Evolutionary conservation across 2,888 invertebrate genomes (phyloP).

Genomic region (Steinernema scapterisci): DNA sequence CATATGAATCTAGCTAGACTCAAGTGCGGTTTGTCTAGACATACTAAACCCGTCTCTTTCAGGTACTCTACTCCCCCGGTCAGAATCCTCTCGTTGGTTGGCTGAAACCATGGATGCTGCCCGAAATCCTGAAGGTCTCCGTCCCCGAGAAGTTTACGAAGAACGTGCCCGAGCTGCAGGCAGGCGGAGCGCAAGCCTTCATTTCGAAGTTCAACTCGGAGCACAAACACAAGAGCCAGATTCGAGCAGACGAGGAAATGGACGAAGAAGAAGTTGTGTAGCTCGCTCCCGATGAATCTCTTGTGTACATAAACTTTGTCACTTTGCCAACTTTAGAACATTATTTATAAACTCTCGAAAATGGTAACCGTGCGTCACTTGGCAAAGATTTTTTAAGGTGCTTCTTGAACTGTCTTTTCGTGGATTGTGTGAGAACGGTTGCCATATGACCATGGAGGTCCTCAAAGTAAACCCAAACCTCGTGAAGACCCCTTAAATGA

Average conservation of each 20-base stretch:
- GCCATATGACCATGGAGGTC: no score
- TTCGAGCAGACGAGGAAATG: background rate
- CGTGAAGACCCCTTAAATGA: no score
- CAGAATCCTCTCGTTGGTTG: conserved; percentile 86
- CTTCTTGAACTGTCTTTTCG: no score
- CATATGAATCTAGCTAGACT: background rate
- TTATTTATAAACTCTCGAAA: no score
- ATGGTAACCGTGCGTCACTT: conserved; percentile 73
- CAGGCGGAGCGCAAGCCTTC: conserved; percentile 1
- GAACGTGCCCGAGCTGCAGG: background rate
- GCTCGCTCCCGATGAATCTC: no score
- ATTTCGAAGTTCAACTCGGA: conserved; percentile 13
- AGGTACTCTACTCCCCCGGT: conserved; percentile 76
- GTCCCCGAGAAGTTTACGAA: conserved; percentile 36
- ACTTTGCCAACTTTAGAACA: no score
- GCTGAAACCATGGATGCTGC: conserved; percentile 75
- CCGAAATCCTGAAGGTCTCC: conserved; percentile 56
- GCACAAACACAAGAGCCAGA: conserved; percentile 12
- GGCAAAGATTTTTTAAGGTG: no score
- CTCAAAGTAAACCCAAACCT: no score
- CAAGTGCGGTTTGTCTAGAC: no score
- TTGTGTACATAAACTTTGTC: no score
- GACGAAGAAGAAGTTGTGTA: background rate
- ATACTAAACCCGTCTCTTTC: conserved; percentile 6
- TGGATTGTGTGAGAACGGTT: no score